Evolutionary conservation across 2,797 vertebrate genomes (phyloP).

Genomic region (Dicrostonyx torquatus): DNA sequence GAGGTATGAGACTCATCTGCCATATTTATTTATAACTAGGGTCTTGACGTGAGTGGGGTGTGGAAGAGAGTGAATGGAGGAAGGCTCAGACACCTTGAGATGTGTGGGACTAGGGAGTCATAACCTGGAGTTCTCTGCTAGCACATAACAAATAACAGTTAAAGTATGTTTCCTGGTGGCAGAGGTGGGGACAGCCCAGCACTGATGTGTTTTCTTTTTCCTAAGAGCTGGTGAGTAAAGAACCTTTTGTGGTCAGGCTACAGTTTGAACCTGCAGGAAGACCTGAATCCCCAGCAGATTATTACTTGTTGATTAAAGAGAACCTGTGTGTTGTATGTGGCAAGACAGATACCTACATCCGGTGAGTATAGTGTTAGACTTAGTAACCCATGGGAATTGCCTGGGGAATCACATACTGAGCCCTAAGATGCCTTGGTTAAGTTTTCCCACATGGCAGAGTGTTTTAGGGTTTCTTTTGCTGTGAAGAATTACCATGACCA

Average conservation of each 20-base stretch:
- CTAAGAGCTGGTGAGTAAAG: slow-evolving; percentile 93
- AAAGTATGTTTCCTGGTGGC: neutral
- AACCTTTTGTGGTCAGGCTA: slow-evolving; percentile 95
- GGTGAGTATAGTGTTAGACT: slow-evolving; percentile 86
- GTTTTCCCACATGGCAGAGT: neutral
- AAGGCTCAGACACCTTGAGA: neutral
- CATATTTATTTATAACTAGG: neutral
- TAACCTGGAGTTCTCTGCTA: neutral
- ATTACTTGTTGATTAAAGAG: slow-evolving; percentile 97
- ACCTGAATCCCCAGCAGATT: slow-evolving; percentile 96
- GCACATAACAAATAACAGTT: neutral
- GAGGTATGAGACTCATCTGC: slow-evolving; percentile 88
- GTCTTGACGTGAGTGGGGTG: slow-evolving; percentile 82
- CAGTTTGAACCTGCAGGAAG: slow-evolving; percentile 97
- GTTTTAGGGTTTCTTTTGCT: neutral
- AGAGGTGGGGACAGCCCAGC: neutral
- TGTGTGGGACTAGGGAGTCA: neutral
- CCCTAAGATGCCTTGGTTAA: neutral
- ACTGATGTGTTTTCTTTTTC: slow-evolving; percentile 38
- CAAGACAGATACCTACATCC: slow-evolving; percentile 96
- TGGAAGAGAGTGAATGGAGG: neutral
- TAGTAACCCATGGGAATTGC: neutral
- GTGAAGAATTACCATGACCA: neutral
- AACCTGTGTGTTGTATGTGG: slow-evolving; percentile 98
- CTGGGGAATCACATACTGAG: neutral